Evolutionary conservation across 2,797 vertebrate genomes (phyloP).

Genomic region (Sebastes matsubarae): DNA sequence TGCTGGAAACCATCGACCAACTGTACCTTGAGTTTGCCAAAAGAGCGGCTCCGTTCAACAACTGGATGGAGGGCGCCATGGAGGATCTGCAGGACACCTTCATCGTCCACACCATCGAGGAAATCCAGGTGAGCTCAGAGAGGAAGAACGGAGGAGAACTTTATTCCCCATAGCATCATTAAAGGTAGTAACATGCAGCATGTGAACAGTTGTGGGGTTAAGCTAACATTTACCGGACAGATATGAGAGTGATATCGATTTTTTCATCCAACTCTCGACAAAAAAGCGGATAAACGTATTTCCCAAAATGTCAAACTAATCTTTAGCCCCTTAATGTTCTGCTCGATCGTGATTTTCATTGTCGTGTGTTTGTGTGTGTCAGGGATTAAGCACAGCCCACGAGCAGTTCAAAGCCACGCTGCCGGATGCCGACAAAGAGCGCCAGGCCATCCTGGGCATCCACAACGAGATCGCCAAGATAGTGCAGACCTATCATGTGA

Average conservation of each 20-base stretch:
- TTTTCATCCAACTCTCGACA: no score
- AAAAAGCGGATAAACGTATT: no score
- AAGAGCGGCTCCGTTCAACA: slow-evolving; percentile 97
- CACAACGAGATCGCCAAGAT: slow-evolving; percentile 98
- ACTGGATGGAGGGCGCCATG: slow-evolving; percentile 99
- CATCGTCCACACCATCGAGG: slow-evolving; percentile 98
- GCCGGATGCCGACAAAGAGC: slow-evolving; percentile 96
- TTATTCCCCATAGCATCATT: no score
- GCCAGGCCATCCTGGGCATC: slow-evolving; percentile 95
- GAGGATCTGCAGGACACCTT: slow-evolving; percentile 98
- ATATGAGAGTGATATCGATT: no score
- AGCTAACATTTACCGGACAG: no score
- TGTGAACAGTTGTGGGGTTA: not conserved
- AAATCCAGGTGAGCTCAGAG: slow-evolving; percentile 89
- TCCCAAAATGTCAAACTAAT: no score
- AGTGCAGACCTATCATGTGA: slow-evolving; percentile 97
- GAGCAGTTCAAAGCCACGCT: slow-evolving; percentile 99
- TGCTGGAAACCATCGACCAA: slow-evolving; percentile 97
- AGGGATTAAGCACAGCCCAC: slow-evolving; percentile 96
- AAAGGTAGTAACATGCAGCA: no score
- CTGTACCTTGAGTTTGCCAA: slow-evolving; percentile 97
- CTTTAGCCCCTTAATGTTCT: no score
- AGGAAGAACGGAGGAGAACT: not conserved
- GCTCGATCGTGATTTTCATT: no score
- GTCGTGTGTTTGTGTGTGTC: slow-evolving; percentile 18